Percentiles rank a stretch among this genome's conserved stretches.
phyloP scores from a whole-genome alignment of 2,888 invertebrate species.

The Pammene fasciana region DNA sequence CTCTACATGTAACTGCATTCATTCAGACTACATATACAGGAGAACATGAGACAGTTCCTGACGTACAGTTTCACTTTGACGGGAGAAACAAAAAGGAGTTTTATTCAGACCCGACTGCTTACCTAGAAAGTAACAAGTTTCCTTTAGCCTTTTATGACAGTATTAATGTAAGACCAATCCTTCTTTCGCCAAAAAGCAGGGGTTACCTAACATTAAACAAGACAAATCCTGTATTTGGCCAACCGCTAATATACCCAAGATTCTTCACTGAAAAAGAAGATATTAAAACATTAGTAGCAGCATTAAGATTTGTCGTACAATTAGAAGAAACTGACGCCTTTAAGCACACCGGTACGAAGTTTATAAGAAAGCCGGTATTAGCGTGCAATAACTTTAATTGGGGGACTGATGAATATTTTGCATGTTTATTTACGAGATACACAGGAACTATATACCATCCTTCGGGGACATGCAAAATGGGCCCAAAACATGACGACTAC shows the following conservation, averaged over 20 bases:
- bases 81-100: slow-evolving; percentile 81
- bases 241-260: slow-evolving; percentile 88
- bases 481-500: slow-evolving; percentile 63
- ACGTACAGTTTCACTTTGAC: slow-evolving; percentile 86
- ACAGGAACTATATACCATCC: slow-evolving; percentile 81
- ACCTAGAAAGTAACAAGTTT: slow-evolving; percentile 67
- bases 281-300: slow-evolving; percentile 83
- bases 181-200: slow-evolving; percentile 84
- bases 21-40: slow-evolving; percentile 81
- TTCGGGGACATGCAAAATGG: slow-evolving; percentile 72
- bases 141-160: slow-evolving; percentile 85
- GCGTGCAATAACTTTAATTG: slow-evolving; percentile 81
- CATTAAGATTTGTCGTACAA: slow-evolving; percentile 81
- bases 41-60: slow-evolving; percentile 79
- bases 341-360: slow-evolving; percentile 75
- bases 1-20: slow-evolving; percentile 83
- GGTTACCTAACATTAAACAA: slow-evolving; percentile 85
- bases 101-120: slow-evolving; percentile 79
- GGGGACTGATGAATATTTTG: slow-evolving; percentile 85
- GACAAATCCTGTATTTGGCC: slow-evolving; percentile 86
- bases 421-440: slow-evolving; percentile 85
- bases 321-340: slow-evolving; percentile 84
- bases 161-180: slow-evolving; percentile 84
- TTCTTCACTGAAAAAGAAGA: slow-evolving; percentile 85
- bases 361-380: slow-evolving; percentile 81